Percentiles rank a stretch among this genome's conserved stretches.
Conservation (phyloP, 2,888 invertebrate genomes). For the Meiosimyza platycephala region DNA sequence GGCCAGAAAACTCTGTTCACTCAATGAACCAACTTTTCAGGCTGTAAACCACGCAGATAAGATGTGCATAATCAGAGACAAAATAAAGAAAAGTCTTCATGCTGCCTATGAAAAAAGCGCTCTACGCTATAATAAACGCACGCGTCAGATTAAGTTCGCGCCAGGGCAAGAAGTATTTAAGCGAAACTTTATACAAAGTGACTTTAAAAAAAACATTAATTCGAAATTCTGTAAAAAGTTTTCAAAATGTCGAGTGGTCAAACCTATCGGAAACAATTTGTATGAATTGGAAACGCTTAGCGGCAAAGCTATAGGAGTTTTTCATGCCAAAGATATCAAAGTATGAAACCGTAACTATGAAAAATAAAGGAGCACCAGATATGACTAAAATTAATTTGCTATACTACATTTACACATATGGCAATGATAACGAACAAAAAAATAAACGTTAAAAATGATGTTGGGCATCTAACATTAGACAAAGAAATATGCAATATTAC, state of each 20-base stretch:
- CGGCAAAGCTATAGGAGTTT: background rate
- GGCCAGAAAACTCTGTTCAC: background rate
- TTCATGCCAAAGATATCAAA: conserved; percentile 4
- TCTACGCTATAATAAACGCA: background rate
- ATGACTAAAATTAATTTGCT: too few relatives aligned
- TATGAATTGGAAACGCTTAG: background rate
- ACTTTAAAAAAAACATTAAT: conserved; percentile 3
- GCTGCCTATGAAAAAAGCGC: background rate
- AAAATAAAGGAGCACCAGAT: too few relatives aligned
- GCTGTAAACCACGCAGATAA: too few relatives aligned
- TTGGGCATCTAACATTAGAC: too few relatives aligned
- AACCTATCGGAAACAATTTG: background rate
- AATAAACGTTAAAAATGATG: too few relatives aligned
- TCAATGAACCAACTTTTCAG: background rate
- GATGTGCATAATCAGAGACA: background rate
- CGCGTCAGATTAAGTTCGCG: background rate
- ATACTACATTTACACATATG: too few relatives aligned
- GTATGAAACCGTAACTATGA: too few relatives aligned
- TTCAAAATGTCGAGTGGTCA: background rate
- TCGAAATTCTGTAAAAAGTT: conserved; percentile 5
- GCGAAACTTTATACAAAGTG: conserved; percentile 2
- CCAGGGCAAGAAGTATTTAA: conserved; percentile 17
- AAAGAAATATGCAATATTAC: too few relatives aligned
- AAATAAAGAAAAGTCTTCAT: background rate
- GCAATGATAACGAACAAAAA: too few relatives aligned